Base-by-base conservation (phyloP, 2,113 vertebrate genomes). In the Tricholaema leucomelas region DNA sequence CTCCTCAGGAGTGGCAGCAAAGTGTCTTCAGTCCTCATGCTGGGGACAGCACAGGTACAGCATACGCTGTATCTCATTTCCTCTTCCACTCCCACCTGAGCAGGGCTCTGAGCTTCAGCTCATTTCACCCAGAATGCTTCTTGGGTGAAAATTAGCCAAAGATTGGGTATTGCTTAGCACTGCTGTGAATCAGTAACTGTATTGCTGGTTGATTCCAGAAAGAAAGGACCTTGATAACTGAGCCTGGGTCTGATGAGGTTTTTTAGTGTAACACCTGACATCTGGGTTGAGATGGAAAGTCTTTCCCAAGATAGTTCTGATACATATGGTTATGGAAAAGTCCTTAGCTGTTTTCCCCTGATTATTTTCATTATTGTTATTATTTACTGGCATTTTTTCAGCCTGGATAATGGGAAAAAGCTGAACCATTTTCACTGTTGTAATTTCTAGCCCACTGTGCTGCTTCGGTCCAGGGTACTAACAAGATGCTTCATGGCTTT, bases 241-340 rank as follows among this genome's bases (percentile, higher is more conserved):
- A 71, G 71, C 50, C 55, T 18, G 70, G 66, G 31, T 81, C 77
- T 38, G 61, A 38, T 6, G 1, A 33, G 63, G 66, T 12, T 64
- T 3, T 52, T 3, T 52, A 56, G 73, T 55, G 64, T 20, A 10
- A 7, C 83, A 81, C 89, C 84, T 91, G 81, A 78, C 88, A 92
- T 67, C 83, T 90, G 88, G 58, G 21, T 67, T 40, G 93, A 28
- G 72, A 60, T 65, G 74, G 92, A 50, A 71, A 92, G 59, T n/a
- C 77, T 81, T 78, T 86, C 86, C 88, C 61, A 28, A 28, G 81
- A 46, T 23, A 63, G 25, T 35, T 28, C 28, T 17, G 38, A 60
- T 56, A 2, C 44, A 12, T 31, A 5, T 5, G 58, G 44, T 70
- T 44, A 1, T 38, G 77, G 23, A 38, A 64, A 91, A 20, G 28